Evolutionary conservation across 1,140 invertebrate species (phyloP).

Genomic region (Probaryconus sp.): DNA sequence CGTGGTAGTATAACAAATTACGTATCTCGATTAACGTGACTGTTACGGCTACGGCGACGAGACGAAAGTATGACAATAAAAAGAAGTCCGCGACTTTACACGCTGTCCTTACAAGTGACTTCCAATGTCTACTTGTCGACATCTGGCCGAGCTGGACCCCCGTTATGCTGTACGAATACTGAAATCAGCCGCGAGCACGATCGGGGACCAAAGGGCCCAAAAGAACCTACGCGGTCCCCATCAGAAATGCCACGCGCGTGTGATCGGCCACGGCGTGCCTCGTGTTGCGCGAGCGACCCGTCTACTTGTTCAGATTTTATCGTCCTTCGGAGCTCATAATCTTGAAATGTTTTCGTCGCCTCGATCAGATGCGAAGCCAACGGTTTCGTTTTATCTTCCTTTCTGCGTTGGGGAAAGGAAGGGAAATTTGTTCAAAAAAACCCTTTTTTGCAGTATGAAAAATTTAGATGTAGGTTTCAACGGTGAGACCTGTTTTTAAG

Average conservation of each 20-base stretch:
- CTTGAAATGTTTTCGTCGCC: constrained; percentile 65
- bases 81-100: constrained; percentile 42
- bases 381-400: not conserved
- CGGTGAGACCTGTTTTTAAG: too few relatives aligned
- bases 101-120: constrained; percentile 50
- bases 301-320: constrained; percentile 66
- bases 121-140: constrained; percentile 39
- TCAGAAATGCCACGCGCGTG: constrained; percentile 70
- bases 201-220: constrained; percentile 28
- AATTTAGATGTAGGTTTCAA: too few relatives aligned
- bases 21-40: constrained; percentile 23
- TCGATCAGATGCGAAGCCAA: constrained; percentile 67
- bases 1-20: constrained; percentile 14
- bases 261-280: constrained; percentile 65
- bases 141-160: constrained; percentile 38
- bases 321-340: constrained; percentile 60
- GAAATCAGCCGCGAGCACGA: constrained; percentile 54
- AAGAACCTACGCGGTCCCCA: constrained; percentile 47
- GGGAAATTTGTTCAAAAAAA: too few relatives aligned
- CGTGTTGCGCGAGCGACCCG: constrained; percentile 60
- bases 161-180: constrained; percentile 66
- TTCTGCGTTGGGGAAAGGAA: too few relatives aligned
- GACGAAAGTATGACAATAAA: constrained; percentile 48
- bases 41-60: constrained; percentile 27
- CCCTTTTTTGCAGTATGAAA: too few relatives aligned